A percentile compares a stretch with the other conserved stretches of the same genome.
Conservation (phyloP, 2,797 vertebrate species). For the Sebastes ruberrimus region DNA sequence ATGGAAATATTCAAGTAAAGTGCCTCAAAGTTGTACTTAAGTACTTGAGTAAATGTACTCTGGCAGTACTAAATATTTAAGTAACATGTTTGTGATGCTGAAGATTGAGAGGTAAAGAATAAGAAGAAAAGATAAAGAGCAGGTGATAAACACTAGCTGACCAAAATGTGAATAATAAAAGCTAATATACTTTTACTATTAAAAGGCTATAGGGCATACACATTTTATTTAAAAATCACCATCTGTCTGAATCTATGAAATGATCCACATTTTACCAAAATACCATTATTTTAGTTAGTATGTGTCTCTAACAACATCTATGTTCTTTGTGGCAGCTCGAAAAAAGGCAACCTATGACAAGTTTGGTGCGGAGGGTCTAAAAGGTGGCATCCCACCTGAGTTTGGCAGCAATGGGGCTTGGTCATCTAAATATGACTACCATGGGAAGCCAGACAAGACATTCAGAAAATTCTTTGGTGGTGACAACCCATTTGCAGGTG, state of each 20-base stretch:
- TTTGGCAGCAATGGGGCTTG: slow-evolving; percentile 82
- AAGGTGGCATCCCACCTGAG: slow-evolving; percentile 88
- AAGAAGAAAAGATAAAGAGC: neutral
- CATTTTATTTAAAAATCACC: neutral
- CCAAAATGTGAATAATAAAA: neutral
- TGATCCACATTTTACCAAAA: neutral
- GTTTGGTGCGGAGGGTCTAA: slow-evolving; percentile 94
- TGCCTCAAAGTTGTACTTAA: too few species aligned
- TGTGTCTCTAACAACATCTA: neutral
- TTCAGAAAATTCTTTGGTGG: slow-evolving; percentile 94
- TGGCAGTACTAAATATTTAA: too few species aligned
- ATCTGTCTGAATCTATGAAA: too few species aligned
- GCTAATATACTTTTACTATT: neutral
- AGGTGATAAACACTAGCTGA: neutral
- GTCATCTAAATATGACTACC: slow-evolving; percentile 89
- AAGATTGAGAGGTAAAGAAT: neutral
- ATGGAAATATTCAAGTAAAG: too few species aligned
- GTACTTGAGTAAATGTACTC: too few species aligned
- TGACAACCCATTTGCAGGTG: slow-evolving; percentile 94
- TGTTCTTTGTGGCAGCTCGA: slow-evolving; percentile 73
- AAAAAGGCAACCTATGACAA: slow-evolving; percentile 95
- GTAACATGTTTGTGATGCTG: too few species aligned
- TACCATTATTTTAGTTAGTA: neutral
- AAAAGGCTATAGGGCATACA: neutral
- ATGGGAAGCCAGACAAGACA: slow-evolving; percentile 89